Base-by-base conservation (phyloP, 2,113 vertebrate genomes). In the Eolophus roseicapilla region DNA sequence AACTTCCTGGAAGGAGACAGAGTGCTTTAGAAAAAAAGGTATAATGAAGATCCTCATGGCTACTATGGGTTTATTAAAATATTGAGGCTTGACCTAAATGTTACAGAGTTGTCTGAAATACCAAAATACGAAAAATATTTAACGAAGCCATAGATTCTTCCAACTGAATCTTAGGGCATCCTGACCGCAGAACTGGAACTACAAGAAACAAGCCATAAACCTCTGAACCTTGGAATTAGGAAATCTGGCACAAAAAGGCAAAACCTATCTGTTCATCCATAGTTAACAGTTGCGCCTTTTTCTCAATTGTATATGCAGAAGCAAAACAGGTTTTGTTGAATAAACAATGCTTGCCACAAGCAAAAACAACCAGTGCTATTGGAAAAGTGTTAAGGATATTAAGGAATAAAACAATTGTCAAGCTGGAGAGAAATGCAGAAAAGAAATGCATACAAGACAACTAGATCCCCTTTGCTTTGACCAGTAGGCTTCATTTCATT, bases 181-280 rank as follows among this genome's bases (percentile, higher is more conserved):
- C 83, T 98, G 98, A 98, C 97, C 96, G 17, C 81, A 87, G 92
- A 88, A 95, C 91, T 95, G 95, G 96, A 97, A 96, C 86, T 92
- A 80, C 95, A 96, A 97, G 91, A 98, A 98, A 98, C 96, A 96
- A 98, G 94, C 90, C 87, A 89, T 97, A 97, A 98, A 97, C 92
- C 96, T 96, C 93, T 96, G 95, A 88, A 96, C 92, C 65, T 95
- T 92, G 75, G 84, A 92, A 94, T 96, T 78, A 95, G 92, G 96
- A 95, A 91, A 94, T 97, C 93, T 97, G 97, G 96, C 95, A 62
- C 15, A 88, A 82, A 90, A 94, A 89, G 62, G 28, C 78, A 91
- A 92, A 93, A 85, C 59, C 77, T 86, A 21, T 88, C 46, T 60
- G 21, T 55, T 86, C 59, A 85, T 64, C 62, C 75, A 80, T 81